Conservation (phyloP, 1,140 invertebrate genomes). For the Monomorium pharaonis region DNA sequence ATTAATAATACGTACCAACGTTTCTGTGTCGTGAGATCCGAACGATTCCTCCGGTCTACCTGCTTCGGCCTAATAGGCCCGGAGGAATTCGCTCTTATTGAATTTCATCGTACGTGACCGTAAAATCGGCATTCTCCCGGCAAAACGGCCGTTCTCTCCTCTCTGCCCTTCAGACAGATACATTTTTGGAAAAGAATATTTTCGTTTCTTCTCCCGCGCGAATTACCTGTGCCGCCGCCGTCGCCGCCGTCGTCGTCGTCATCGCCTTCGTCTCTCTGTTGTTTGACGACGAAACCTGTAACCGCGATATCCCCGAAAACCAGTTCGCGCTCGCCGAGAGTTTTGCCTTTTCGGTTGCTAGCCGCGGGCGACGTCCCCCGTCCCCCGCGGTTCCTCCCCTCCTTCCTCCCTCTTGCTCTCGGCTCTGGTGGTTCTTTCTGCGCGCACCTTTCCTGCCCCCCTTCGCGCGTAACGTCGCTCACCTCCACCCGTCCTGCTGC, state of each 20-base stretch:
- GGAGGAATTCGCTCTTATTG: not conserved
- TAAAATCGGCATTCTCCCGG: not conserved
- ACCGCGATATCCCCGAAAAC: conserved; percentile 74
- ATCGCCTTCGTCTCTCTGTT: not conserved
- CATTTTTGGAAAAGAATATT: not conserved
- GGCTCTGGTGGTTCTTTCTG: conserved; percentile 9
- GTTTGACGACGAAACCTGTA: conserved; percentile 37
- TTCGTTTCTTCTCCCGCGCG: conserved; percentile 6
- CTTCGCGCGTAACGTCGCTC: conserved; percentile 29
- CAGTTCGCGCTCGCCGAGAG: conserved; percentile 73
- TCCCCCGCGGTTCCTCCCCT: conserved; percentile 41
- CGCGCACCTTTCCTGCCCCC: conserved; percentile 27
- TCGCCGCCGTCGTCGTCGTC: not conserved
- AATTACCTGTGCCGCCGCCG: not conserved
- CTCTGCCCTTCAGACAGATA: not conserved
- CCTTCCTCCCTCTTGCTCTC: not conserved
- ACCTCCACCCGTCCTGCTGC: not conserved
- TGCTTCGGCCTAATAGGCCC: too few species aligned
- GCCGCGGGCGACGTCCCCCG: conserved; percentile 74
- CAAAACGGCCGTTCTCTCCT: not conserved
- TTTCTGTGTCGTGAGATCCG: not conserved
- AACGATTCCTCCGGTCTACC: not conserved
- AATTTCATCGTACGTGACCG: not conserved
- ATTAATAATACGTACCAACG: not conserved
- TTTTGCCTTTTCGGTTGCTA: conserved; percentile 79